Base-by-base conservation (phyloP, 2,888 invertebrate species). In the Drosophila neonasuta region DNA sequence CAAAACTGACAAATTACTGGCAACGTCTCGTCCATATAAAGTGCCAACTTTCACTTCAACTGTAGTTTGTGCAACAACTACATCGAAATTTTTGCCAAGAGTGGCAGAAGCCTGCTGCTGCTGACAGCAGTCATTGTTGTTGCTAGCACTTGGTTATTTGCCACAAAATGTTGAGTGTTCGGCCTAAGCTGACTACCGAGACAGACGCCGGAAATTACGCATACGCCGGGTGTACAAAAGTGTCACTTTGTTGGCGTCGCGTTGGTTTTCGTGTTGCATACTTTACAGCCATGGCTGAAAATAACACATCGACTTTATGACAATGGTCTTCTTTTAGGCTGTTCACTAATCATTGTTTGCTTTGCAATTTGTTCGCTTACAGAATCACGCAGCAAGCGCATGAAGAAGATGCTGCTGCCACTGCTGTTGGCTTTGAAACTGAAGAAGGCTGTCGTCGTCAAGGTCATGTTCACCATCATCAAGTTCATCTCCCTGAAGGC, bases 401-500 rank as follows among this genome's bases (percentile, higher is more conserved):
- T 94, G 86, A 93, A 93, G 90, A 93, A 92, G 88, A 91, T 94
- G 81, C 81, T 94, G 29, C 81, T 94, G 48, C 94, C 94, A n/a
- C 87, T 94, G 52, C 90, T 94, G 24, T 88, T 94, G 74, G 91
- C 93, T 20, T 87, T 94, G 85, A 93, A 93, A 87, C 87, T 94
- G 79, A 94, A 94, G 88, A 92, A 93, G 55, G 91, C 92, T 42
- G 91, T 94, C 36, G 90, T 94, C 48, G 88, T 94, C 55, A 94
- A 94, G 32, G 91, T 94, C 29, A 88, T 94, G 48, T 91, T 94
- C 70, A 92, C 93, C 24, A 87, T 92, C 61, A 92, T 94, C 48
- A 93, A 93, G n/a, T 89, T 94, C 68, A 92, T 94, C 51, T 93
- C 94, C 8, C 92, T 94, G 79, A 94, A 94, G 89, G 94, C 94